phyloP scores from a whole-genome alignment of 2,113 vertebrate genomes.

The Corythoichthys intestinalis region DNA sequence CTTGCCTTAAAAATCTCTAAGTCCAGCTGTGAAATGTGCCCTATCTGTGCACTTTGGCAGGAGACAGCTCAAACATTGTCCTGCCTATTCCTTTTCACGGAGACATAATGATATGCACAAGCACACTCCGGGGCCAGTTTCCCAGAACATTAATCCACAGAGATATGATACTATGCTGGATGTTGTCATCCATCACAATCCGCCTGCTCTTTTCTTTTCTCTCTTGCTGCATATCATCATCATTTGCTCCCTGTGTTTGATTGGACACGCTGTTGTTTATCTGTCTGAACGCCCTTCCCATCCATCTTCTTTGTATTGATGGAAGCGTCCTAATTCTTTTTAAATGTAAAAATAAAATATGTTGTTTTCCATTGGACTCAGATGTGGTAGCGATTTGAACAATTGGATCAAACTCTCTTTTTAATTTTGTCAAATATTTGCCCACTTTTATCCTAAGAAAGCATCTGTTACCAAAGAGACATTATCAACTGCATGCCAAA shows the following conservation, averaged over 20 bases:
- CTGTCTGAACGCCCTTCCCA: constrained; percentile 22
- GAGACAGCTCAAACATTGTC: constrained; percentile 46
- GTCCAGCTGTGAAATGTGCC: constrained; percentile 51
- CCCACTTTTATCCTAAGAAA: too few species aligned
- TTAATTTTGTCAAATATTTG: too few species aligned
- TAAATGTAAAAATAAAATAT: constrained; percentile 25
- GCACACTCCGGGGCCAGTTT: constrained; percentile 62
- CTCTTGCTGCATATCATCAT: constrained; percentile 11
- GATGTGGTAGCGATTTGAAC: not conserved
- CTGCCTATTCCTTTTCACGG: constrained; percentile 51
- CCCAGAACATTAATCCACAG: constrained; percentile 69
- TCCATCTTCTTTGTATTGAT: constrained; percentile 26
- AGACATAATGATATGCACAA: constrained; percentile 67
- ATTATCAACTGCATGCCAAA: too few species aligned
- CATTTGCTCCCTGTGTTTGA: constrained; percentile 25
- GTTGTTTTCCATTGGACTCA: constrained; percentile 9
- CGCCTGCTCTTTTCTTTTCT: constrained; percentile 23
- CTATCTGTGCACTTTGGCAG: constrained; percentile 51
- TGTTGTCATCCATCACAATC: constrained; percentile 63
- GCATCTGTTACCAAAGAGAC: too few species aligned
- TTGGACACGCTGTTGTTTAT: constrained; percentile 28
- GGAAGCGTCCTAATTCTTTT: constrained; percentile 16
- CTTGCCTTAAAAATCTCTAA: constrained; percentile 42
- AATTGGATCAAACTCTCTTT: not conserved
- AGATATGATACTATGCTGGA: constrained; percentile 65